phyloP scores from a whole-genome alignment of 1,140 invertebrate genomes.

The Pantala flavescens region DNA sequence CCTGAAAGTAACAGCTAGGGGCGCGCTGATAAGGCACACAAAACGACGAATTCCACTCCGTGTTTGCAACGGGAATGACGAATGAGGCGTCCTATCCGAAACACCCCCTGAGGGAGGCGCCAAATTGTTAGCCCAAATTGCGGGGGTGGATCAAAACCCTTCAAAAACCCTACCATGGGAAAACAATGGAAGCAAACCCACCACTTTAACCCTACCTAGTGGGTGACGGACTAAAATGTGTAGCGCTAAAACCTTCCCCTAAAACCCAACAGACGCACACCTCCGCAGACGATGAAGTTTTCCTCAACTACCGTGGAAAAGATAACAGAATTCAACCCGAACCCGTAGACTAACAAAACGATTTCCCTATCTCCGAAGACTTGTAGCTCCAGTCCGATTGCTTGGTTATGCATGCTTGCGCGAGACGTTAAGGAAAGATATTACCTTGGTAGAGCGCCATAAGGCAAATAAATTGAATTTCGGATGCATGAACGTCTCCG shows the following conservation, averaged over 20 bases:
- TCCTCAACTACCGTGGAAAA: neutral
- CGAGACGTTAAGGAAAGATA: neutral
- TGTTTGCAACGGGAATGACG: neutral
- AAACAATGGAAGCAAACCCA: neutral
- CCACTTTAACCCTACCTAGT: neutral
- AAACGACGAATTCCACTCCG: neutral
- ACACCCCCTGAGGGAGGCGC: neutral
- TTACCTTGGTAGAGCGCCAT: neutral
- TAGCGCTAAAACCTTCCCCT: neutral
- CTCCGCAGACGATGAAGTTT: neutral
- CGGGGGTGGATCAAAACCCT: neutral
- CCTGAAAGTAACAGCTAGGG: neutral
- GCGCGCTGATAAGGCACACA: conserved; percentile 2
- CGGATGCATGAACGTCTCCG: neutral
- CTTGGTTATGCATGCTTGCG: neutral
- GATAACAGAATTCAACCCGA: neutral
- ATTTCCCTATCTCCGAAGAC: neutral
- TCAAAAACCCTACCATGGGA: neutral
- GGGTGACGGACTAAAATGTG: neutral
- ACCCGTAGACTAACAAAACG: neutral
- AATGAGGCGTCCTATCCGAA: neutral
- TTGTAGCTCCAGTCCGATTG: neutral
- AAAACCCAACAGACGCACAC: neutral
- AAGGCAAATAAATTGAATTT: neutral
- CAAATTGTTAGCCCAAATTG: neutral